Conservation (phyloP, 2,797 vertebrate genomes). For the Enteromius mattozi region DNA sequence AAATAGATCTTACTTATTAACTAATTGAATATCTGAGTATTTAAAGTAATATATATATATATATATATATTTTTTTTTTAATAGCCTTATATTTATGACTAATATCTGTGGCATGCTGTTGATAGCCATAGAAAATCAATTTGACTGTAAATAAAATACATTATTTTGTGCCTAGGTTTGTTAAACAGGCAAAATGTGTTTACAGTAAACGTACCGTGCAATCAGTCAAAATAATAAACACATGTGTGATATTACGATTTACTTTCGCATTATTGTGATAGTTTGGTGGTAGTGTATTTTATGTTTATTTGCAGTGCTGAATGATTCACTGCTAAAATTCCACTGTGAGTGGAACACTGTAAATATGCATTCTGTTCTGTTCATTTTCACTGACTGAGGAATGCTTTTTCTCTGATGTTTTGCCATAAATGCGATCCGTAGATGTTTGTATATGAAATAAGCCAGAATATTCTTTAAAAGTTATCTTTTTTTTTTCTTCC, state of each 20-base stretch:
- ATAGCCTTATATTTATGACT: neutral
- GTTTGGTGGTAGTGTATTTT: neutral
- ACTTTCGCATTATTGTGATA: neutral
- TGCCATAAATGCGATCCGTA: neutral
- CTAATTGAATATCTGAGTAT: neutral
- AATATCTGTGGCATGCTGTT: neutral
- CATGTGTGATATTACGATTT: neutral
- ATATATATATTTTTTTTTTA: too few relatives aligned
- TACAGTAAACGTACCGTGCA: neutral
- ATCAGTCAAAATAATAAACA: neutral
- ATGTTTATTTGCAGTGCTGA: constrained; percentile 13
- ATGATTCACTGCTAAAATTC: neutral
- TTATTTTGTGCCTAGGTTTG: neutral
- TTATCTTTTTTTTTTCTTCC: constrained; percentile 5
- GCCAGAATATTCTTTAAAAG: neutral
- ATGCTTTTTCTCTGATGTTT: constrained; percentile 9
- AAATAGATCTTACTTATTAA: neutral
- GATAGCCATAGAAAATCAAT: neutral
- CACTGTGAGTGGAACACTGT: constrained; percentile 1
- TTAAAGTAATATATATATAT: neutral
- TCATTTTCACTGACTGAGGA: neutral
- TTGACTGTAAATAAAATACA: neutral
- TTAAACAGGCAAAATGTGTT: neutral
- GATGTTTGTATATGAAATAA: constrained; percentile 22
- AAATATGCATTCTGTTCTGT: neutral